Evolutionary conservation across 1,140 invertebrate species (phyloP), one percentile per base, ranked within the genome.

Genomic region (Marisa cornuarietis): DNA sequence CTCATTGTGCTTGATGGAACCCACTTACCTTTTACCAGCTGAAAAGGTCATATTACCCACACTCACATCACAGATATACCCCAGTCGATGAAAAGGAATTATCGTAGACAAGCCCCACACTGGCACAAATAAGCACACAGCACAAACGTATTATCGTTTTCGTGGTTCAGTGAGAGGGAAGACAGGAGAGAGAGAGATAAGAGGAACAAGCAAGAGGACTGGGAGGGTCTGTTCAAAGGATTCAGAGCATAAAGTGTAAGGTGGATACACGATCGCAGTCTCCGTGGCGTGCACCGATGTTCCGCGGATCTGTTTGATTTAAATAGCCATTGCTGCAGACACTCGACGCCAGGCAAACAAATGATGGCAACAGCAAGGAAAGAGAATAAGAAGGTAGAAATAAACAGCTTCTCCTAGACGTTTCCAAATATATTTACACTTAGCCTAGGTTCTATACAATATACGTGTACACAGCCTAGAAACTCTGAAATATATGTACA

Each of bases 171-270:
- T 16, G 20, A 24, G 68, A 71, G 68, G 42, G 11, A 71, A 42
- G 42, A n/a, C 24, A 16, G 42, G 68, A 71, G 68, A 71, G 68
- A 71, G 68, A 71, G 20, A 71, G 68, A 71, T n/a, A 71, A 42
- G 42, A 42, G 42, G n/a, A 71, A 42, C 24, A 42, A 71, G 68
- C 13, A 42, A 71, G 11, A 71, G 68, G 68, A 71, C 20, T 26
- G 24, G 24, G 11, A 71, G 24, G 7, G 24, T 26, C 24, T 26
- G 68, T 26, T n/a, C 24, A 16, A 71, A 26, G 24, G 68, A 71
- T 16, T 16, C 20, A 71, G 68, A n/a, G 18, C 16, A 71, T 26
- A 42, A 65, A 18, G n/a, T 65, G 42, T 7, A n/a, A 24, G 0
- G 68, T 20, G 16, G 68, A 7, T n/a, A n/a, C 24, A 20, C 20